phyloP scores from a whole-genome alignment of 1,140 invertebrate species.

The Pseudoatta argentina region DNA sequence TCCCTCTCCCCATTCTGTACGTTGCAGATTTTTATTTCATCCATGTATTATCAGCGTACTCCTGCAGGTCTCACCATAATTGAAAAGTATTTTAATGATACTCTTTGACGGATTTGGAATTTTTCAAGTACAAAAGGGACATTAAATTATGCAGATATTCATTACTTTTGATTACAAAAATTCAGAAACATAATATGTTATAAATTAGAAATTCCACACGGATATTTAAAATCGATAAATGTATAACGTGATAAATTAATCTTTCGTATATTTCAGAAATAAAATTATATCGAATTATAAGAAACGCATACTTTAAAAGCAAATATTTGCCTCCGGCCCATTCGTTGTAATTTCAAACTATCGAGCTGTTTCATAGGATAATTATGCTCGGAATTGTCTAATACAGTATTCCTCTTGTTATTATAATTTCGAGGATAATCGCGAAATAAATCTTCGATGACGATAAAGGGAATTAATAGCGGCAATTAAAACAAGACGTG shows the following conservation, averaged over 20 bases:
- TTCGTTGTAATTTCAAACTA: constrained; percentile 33
- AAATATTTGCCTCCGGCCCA: constrained; percentile 36
- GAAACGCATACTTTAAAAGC: background rate
- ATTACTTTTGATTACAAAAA: background rate
- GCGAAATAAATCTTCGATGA: constrained; percentile 24
- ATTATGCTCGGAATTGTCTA: constrained; percentile 31
- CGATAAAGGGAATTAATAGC: constrained; percentile 43
- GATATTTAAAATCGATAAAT: constrained; percentile 24
- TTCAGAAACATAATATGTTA: background rate
- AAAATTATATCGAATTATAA: background rate
- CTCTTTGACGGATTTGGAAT: background rate
- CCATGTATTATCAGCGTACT: background rate
- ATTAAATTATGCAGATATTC: background rate
- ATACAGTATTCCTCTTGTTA: constrained; percentile 33
- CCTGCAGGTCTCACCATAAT: background rate
- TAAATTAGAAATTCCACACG: background rate
- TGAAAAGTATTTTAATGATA: constrained; percentile 12
- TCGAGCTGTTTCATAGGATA: background rate
- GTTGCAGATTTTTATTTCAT: constrained; percentile 41
- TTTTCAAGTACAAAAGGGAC: background rate
- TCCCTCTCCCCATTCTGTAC: too few species aligned
- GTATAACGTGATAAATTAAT: background rate
- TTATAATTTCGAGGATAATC: constrained; percentile 50
- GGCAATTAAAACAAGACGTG: constrained; percentile 45
- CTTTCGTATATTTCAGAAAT: background rate